Evolutionary conservation across 2,113 vertebrate species (phyloP).

Genomic region (Plotosus lineatus): DNA sequence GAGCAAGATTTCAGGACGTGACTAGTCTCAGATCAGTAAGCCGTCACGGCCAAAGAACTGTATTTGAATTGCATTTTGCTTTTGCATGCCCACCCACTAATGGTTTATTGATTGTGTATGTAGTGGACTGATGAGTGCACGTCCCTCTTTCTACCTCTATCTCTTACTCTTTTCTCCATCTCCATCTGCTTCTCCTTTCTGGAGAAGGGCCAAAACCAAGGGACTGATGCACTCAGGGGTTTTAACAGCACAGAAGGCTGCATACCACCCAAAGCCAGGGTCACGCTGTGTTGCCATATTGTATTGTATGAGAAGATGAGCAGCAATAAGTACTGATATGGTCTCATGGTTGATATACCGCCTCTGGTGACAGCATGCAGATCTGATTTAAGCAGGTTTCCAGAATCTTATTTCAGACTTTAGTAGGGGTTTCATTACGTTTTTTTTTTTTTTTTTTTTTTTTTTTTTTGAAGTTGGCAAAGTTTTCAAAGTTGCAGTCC

Average conservation of each 20-base stretch:
- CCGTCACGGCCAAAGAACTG: conserved; percentile 49
- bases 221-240: conserved; percentile 57
- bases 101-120: conserved; percentile 71
- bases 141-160: conserved; percentile 33
- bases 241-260: conserved; percentile 73
- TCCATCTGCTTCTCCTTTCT: conserved; percentile 54
- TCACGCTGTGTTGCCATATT: conserved; percentile 77
- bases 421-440: no score
- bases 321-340: conserved; percentile 63
- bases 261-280: conserved; percentile 69
- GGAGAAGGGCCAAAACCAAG: conserved; percentile 62
- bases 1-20: conserved; percentile 22
- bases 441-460: no score
- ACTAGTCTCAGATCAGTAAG: conserved; percentile 36
- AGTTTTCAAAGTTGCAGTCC: no score
- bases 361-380: conserved; percentile 55
- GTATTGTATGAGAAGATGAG: conserved; percentile 73
- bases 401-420: no score
- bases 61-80: conserved; percentile 56
- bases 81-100: conserved; percentile 64
- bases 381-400: conserved; percentile 45
- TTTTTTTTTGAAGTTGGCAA: no score
- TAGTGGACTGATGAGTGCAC: conserved; percentile 52
- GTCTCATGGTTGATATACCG: conserved; percentile 64
- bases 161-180: conserved; percentile 36